Percentiles rank a stretch among this genome's conserved stretches.
Evolutionary conservation across 1,140 invertebrate genomes (phyloP).

Genomic region (Drosophila prosaltans): DNA sequence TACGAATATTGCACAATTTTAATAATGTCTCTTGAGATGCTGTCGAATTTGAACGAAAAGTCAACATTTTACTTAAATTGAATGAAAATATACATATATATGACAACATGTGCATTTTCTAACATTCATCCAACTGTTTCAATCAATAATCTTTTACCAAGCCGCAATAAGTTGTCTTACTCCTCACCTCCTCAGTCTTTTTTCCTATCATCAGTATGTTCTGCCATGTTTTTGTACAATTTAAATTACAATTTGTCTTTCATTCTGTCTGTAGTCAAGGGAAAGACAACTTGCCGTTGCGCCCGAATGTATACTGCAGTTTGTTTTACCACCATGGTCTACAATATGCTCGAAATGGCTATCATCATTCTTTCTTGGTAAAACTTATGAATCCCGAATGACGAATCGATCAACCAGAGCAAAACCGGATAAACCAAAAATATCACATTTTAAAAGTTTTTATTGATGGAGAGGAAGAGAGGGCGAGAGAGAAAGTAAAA

Average conservation of each 20-base stretch:
- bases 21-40: not conserved
- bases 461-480: not conserved
- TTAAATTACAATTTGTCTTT: conserved; percentile 60
- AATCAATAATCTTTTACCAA: conserved; percentile 55
- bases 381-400: not conserved
- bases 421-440: not conserved
- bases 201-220: not conserved
- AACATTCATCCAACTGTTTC: conserved; percentile 22
- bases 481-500: too few relatives aligned
- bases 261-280: conserved; percentile 23
- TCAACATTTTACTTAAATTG: not conserved
- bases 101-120: conserved; percentile 10
- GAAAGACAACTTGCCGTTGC: conserved; percentile 35
- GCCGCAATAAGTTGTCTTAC: not conserved
- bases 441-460: not conserved
- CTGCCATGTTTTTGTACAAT: conserved; percentile 49
- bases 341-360: not conserved
- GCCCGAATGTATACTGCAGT: conserved; percentile 33
- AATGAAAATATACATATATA: not conserved
- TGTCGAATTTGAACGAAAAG: conserved; percentile 1
- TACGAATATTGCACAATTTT: not conserved
- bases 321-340: not conserved
- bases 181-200: not conserved
- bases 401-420: not conserved
- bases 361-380: not conserved